Percentiles rank a stretch among this genome's conserved stretches.
Conservation (phyloP, 2,888 invertebrate genomes). For the Caenorhabditis parvicauda region DNA sequence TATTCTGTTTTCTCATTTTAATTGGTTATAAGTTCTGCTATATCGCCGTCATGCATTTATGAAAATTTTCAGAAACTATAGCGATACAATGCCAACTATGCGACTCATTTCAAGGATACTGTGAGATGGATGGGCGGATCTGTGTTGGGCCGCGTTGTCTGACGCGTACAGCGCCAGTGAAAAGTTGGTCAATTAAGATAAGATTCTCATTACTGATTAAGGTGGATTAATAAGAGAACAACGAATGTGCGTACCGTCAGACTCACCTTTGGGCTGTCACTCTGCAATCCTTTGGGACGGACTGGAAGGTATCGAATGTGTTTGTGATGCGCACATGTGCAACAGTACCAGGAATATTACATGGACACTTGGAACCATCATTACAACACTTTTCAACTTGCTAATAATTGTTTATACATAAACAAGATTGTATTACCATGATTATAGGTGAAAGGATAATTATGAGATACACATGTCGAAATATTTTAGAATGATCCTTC, state of each 20-base stretch:
- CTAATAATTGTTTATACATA: neutral
- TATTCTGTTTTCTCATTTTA: too few species aligned
- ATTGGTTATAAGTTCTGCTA: too few species aligned
- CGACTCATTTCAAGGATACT: constrained; percentile 34
- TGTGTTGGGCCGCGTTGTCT: constrained; percentile 31
- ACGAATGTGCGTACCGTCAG: constrained; percentile 29
- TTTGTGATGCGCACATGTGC: constrained; percentile 21
- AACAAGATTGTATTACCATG: neutral
- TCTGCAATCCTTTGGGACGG: constrained; percentile 28
- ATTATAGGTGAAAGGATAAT: too few species aligned
- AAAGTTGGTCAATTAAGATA: constrained; percentile 4
- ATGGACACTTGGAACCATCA: too few species aligned
- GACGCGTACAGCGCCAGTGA: constrained; percentile 19
- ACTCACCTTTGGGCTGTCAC: constrained; percentile 25
- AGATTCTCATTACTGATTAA: constrained; percentile 6
- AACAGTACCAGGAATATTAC: constrained; percentile 1
- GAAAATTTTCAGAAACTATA: too few species aligned
- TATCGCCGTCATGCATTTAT: too few species aligned
- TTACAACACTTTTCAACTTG: too few species aligned
- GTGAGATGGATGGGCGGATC: constrained; percentile 27
- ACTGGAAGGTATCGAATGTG: constrained; percentile 25
- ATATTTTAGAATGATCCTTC: too few species aligned
- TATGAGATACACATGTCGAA: too few species aligned
- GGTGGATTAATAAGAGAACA: constrained; percentile 34
- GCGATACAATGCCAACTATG: constrained; percentile 24